These are phyloP conservation scores for Lepetodrilus schrolli DNA, from an alignment of 2,888 invertebrate species.

Conservation along the genomic window DNA sequence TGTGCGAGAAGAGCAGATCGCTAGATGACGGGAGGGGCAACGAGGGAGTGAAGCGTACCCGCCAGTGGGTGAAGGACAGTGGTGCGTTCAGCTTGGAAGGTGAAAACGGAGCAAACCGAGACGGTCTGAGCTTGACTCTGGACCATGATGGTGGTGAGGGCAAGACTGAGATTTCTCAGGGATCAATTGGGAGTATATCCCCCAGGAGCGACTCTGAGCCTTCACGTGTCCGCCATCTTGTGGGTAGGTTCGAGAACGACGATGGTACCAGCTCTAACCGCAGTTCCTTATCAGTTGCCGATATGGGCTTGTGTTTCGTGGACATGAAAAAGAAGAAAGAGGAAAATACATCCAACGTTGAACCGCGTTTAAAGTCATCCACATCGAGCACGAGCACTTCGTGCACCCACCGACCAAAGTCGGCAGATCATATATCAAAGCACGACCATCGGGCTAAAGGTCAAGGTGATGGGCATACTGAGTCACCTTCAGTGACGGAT, in stretches of 20 bases:
- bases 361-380: neutral
- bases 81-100: neutral
- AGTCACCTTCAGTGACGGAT: neutral
- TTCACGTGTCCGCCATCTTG: constrained; percentile 50
- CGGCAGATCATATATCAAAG: neutral
- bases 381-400: neutral
- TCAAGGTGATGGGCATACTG: neutral
- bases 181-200: neutral
- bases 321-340: constrained; percentile 11
- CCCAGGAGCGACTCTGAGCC: constrained; percentile 24
- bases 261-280: constrained; percentile 18
- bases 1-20: constrained; percentile 15
- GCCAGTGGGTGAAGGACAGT: constrained; percentile 2
- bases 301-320: neutral
- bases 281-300: constrained; percentile 11
- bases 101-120: neutral
- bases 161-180: neutral
- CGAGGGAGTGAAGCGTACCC: neutral
- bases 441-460: neutral
- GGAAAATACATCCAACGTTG: neutral
- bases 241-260: constrained; percentile 53
- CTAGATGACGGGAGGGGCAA: constrained; percentile 1
- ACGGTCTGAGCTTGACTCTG: constrained; percentile 7
- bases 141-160: neutral
- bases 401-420: neutral